phyloP scores from a whole-genome alignment of 1,140 invertebrate genomes.

The Hermatobates lingyangjiaoensis region DNA sequence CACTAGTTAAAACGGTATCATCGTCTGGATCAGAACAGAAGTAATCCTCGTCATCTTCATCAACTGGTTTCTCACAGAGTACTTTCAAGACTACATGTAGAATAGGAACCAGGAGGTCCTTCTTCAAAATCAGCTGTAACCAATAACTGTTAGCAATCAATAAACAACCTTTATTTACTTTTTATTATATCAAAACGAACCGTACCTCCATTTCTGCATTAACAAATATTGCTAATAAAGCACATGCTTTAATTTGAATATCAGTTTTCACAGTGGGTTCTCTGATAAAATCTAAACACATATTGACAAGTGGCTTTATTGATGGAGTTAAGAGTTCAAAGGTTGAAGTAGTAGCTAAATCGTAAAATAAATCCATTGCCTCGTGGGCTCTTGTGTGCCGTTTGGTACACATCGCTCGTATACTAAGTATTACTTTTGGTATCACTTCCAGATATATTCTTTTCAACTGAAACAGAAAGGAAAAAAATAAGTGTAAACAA shows the following conservation, averaged over 20 bases:
- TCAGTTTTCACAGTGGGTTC: constrained; percentile 33
- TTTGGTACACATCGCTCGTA: constrained; percentile 30
- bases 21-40: constrained; percentile 35
- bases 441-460: constrained; percentile 41
- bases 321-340: constrained; percentile 40
- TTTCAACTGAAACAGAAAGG: constrained; percentile 25
- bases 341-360: constrained; percentile 41
- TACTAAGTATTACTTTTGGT: constrained; percentile 35
- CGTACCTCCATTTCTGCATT: constrained; percentile 46
- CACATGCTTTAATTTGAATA: constrained; percentile 44
- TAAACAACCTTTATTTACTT: neutral
- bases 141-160: neutral
- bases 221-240: constrained; percentile 40
- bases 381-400: constrained; percentile 24
- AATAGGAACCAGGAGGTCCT: constrained; percentile 51
- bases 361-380: constrained; percentile 51
- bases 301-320: constrained; percentile 39
- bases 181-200: neutral
- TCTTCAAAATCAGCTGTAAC: constrained; percentile 41
- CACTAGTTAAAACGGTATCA: constrained; percentile 38
- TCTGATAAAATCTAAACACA: constrained; percentile 40
- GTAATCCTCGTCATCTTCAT: constrained; percentile 38
- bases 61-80: constrained; percentile 36
- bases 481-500: too few relatives aligned
- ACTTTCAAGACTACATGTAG: constrained; percentile 44